Evolutionary conservation across 2,797 vertebrate genomes (phyloP), one percentile per base, ranked within the genome.

Genomic region (Gephyroberyx darwinii): DNA sequence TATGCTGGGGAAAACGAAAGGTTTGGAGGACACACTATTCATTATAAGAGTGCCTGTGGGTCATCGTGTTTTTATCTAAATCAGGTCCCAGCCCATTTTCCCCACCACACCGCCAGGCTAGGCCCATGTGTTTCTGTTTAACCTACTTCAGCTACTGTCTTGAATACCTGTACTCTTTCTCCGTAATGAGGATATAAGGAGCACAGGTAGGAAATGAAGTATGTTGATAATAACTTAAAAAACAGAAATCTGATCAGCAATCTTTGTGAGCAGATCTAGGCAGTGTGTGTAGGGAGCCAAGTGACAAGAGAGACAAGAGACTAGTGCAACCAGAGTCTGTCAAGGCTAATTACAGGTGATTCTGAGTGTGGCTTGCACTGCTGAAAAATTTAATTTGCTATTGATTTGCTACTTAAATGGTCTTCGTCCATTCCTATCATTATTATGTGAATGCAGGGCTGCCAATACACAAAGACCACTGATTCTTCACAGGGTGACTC

Each of bases 341-440:
- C 93, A 92, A 75, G 86, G 90, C 87, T 93, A 90, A 94, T 94
- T 94, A 94, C 91, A 90, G 89, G 89, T 94, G 93, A 94, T 90
- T 91, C 83, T 87, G 86, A 89, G 86, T 91, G 92, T 86, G 91
- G 90, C 91, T 93, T 93, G 92, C 93, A 85, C 91, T 92, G 92
- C 92, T 91, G 91, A 94, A 94, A 93, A 92, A 91, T 93, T 92
- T 94, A 93, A 95, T 94, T 94, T 93, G 93, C 90, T 94, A 94
- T 94, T 93, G 93, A 95, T 95, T 94, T 92, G 89, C 92, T 91
- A 92, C 91, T 93, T 94, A 93, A 94, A 94, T 92, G 86, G 91
- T 88, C 88, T 78, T 86, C 61, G 92, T 92, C 93, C 85, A 88
- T 91, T 94, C 88, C 88, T 90, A 93, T 94, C 92, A 94, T 88